Evolutionary conservation across 1,140 invertebrate genomes (phyloP).

Genomic region (Drosophila tristis): DNA sequence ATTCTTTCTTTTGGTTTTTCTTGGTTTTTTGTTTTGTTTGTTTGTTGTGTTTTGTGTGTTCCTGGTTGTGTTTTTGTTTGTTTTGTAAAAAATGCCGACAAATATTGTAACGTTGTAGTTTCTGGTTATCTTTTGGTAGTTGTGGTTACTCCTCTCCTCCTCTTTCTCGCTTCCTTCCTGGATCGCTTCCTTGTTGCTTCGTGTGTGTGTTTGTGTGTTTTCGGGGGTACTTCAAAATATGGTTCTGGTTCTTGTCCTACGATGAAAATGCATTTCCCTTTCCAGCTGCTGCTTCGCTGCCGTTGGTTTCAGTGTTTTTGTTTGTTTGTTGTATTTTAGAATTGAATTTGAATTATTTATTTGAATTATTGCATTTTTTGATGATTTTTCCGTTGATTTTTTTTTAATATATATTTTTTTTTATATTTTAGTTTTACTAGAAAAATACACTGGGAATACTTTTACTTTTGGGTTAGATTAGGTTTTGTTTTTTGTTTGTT

Average conservation of each 20-base stretch:
- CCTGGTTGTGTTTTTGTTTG: slow-evolving; percentile 41
- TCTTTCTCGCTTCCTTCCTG: slow-evolving; percentile 24
- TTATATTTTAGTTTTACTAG: slow-evolving; percentile 72
- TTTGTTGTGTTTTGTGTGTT: slow-evolving; percentile 51
- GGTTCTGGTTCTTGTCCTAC: slow-evolving; percentile 23
- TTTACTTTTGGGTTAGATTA: slow-evolving; percentile 64
- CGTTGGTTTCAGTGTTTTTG: slow-evolving; percentile 47
- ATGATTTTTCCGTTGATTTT: slow-evolving; percentile 19
- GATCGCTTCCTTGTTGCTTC: slow-evolving; percentile 27
- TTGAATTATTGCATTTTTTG: slow-evolving; percentile 55
- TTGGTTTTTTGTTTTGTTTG: slow-evolving; percentile 20
- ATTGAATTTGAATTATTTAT: slow-evolving; percentile 52
- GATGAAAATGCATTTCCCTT: slow-evolving; percentile 67
- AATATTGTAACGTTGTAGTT: slow-evolving; percentile 65
- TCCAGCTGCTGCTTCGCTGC: slow-evolving; percentile 52
- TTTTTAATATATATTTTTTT: slow-evolving; percentile 17
- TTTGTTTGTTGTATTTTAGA: slow-evolving; percentile 24
- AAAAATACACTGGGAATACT: slow-evolving; percentile 78
- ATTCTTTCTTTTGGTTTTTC: slow-evolving; percentile 46
- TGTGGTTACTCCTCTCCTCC: slow-evolving; percentile 1
- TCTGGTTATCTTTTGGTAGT: slow-evolving; percentile 48
- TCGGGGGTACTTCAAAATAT: slow-evolving; percentile 53
- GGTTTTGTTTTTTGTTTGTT: slow-evolving; percentile 41
- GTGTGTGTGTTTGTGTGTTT: slow-evolving; percentile 16
- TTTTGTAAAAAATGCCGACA: slow-evolving; percentile 73